phyloP scores from a whole-genome alignment of 2,888 invertebrate species.

The Stratiomys singularior region DNA sequence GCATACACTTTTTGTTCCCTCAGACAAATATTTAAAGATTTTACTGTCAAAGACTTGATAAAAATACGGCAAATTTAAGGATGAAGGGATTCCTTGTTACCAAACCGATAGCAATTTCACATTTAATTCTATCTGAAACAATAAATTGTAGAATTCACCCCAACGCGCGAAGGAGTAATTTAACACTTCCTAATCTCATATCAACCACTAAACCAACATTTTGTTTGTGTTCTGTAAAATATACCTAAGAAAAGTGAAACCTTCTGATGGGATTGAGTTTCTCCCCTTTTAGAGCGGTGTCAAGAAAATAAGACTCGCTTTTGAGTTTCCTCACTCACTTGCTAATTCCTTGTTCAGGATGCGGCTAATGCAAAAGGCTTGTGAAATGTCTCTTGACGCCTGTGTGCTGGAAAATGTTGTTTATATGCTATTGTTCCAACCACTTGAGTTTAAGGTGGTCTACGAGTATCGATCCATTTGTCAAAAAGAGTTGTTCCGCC shows the following conservation, averaged over 20 bases:
- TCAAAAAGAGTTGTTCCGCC: neutral
- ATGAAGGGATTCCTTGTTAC: no score
- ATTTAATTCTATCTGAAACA: no score
- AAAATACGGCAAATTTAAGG: no score
- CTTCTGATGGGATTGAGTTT: neutral
- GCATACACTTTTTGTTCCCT: no score
- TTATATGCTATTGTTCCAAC: constrained; percentile 2
- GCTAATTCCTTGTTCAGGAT: neutral
- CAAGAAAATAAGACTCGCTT: neutral
- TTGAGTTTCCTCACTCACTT: neutral
- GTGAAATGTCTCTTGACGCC: neutral
- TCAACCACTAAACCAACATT: neutral
- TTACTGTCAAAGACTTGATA: no score
- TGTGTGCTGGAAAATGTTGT: constrained; percentile 8
- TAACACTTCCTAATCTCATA: neutral
- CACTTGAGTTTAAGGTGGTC: constrained; percentile 18
- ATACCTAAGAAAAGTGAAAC: neutral
- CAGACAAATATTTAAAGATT: no score
- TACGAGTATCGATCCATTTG: constrained; percentile 16
- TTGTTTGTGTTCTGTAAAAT: neutral
- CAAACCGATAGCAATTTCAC: no score
- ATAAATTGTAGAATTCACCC: no score
- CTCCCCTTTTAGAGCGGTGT: neutral
- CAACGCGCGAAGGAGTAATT: neutral
- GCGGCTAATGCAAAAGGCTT: neutral